phyloP scores from a whole-genome alignment of 2,888 invertebrate genomes.

The Thyatira batis region DNA sequence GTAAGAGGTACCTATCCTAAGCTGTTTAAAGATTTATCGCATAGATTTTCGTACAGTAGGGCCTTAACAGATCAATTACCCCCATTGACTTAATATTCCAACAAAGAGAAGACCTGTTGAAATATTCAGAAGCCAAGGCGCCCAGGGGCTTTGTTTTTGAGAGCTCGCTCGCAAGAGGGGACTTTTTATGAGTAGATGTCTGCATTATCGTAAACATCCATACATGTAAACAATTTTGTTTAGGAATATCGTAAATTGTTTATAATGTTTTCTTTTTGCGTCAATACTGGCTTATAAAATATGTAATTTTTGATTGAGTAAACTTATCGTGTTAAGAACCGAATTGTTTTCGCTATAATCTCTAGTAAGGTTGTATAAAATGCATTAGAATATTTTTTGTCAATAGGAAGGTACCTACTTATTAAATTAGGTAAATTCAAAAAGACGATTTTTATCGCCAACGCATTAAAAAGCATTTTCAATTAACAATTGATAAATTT shows the following conservation, averaged over 20 bases:
- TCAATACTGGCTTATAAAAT: constrained; percentile 14
- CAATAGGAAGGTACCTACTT: too few relatives aligned
- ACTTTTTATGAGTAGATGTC: constrained; percentile 72
- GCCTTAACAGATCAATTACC: constrained; percentile 79
- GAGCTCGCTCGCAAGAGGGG: constrained; percentile 64
- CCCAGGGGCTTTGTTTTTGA: constrained; percentile 75
- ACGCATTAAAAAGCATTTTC: too few relatives aligned
- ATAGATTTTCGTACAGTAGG: constrained; percentile 52
- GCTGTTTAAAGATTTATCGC: constrained; percentile 56
- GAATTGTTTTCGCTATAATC: too few relatives aligned
- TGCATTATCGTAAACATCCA: constrained; percentile 73
- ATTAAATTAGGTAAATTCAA: too few relatives aligned
- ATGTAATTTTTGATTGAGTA: too few relatives aligned
- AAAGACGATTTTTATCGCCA: too few relatives aligned
- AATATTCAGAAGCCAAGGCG: constrained; percentile 73
- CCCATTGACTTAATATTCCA: constrained; percentile 79
- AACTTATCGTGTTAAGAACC: too few relatives aligned
- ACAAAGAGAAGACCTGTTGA: constrained; percentile 77
- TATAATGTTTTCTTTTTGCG: constrained; percentile 4
- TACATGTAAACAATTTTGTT: constrained; percentile 33
- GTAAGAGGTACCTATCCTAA: constrained; percentile 28
- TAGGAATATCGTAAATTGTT: neutral
- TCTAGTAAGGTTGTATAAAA: too few relatives aligned
- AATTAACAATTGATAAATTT: neutral
- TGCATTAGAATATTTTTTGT: too few relatives aligned